Evolutionary conservation across 2,113 vertebrate genomes (phyloP).

Genomic region (Clarias magur): DNA sequence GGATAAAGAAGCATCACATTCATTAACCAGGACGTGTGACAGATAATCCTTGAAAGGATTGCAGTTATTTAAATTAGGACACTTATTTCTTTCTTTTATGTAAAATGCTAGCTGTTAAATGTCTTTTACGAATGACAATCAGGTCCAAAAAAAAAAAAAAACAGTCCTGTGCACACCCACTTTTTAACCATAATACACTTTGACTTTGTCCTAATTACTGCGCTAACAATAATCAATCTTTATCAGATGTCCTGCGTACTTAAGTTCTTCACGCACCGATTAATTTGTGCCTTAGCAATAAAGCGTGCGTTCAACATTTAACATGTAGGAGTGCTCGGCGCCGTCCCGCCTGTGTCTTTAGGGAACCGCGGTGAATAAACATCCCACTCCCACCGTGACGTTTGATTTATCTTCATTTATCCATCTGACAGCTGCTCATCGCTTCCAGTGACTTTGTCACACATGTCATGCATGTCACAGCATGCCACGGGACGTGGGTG

Average conservation of each 20-base stretch:
- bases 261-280: slow-evolving; percentile 39
- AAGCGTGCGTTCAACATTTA: slow-evolving; percentile 23
- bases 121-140: neutral
- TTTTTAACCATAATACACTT: neutral
- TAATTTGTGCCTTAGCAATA: slow-evolving; percentile 43
- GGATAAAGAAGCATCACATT: neutral
- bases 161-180: neutral
- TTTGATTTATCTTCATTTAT: slow-evolving; percentile 59
- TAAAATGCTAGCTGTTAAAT: neutral
- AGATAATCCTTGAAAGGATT: no score
- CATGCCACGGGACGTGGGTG: slow-evolving; percentile 18
- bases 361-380: slow-evolving; percentile 43
- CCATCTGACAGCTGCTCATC: slow-evolving; percentile 53
- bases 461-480: slow-evolving; percentile 49
- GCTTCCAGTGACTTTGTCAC: slow-evolving; percentile 45
- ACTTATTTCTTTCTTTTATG: neutral
- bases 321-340: slow-evolving; percentile 14
- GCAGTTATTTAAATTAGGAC: neutral
- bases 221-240: slow-evolving; percentile 31
- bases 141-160: neutral
- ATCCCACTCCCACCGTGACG: slow-evolving; percentile 42
- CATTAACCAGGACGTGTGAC: neutral
- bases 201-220: slow-evolving; percentile 32
- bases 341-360: slow-evolving; percentile 31
- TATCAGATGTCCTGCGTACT: slow-evolving; percentile 13